Evolutionary conservation across 2,113 vertebrate genomes (phyloP).

Genomic region (Myiopsitta monachus): DNA sequence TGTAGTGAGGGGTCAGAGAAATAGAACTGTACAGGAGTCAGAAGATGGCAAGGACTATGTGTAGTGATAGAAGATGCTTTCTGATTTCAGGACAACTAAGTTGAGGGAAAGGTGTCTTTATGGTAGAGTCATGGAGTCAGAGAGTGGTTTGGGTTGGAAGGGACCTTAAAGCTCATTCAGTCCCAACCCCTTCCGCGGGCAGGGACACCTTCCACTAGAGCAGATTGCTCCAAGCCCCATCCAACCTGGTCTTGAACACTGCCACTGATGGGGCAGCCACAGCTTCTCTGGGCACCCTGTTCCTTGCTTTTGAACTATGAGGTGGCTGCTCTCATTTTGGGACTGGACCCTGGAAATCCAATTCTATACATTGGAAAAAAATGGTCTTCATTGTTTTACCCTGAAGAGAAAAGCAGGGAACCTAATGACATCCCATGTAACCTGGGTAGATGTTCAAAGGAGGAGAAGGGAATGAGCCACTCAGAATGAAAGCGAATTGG

Average conservation of each 20-base stretch:
- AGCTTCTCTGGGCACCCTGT: not conserved
- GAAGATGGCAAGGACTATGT: not conserved
- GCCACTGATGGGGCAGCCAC: not conserved
- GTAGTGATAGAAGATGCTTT: not conserved
- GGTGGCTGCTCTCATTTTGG: not conserved
- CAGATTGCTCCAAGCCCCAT: not conserved
- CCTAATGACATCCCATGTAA: not conserved
- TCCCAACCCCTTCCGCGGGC: fast-evolving
- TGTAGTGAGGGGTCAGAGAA: not conserved
- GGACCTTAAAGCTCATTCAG: not conserved
- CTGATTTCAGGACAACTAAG: not conserved
- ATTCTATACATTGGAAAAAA: not conserved
- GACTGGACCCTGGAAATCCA: not conserved
- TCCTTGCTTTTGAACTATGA: not conserved
- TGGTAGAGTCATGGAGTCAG: not conserved
- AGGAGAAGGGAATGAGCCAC: not conserved
- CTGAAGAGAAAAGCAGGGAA: not conserved
- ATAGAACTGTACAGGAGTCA: not conserved
- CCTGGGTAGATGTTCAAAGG: not conserved
- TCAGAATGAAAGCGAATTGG: not conserved
- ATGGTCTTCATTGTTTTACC: not conserved
- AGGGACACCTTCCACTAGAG: not conserved
- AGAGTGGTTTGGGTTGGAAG: not conserved
- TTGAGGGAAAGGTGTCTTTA: not conserved
- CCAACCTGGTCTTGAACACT: not conserved